Base-by-base conservation (phyloP, 2,113 vertebrate species). In the Noturus placidus region DNA sequence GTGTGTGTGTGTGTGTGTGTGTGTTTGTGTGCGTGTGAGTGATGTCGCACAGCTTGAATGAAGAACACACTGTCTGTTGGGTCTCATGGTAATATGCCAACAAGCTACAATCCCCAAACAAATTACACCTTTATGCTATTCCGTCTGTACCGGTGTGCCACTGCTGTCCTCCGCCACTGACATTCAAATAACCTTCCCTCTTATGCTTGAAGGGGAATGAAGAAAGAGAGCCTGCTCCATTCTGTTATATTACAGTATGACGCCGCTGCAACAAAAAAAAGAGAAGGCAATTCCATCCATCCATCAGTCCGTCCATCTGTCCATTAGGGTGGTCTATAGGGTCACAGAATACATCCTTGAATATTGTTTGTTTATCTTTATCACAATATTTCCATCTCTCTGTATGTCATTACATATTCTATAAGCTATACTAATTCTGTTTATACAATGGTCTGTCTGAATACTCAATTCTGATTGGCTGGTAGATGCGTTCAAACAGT, bases 121-220 rank as follows among this genome's bases (percentile, higher is more conserved):
- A 93, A 93, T 92, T 89, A 91, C 92, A 92, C 92, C 92, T 94
- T 92, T 92, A 91, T 93, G 89, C 92, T 89, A 82, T 89, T 92
- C 91, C 67, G 82, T 89, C 89, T 89, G 91, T 90, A 91, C 90
- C 30, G 91, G 72, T 87, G n/a, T 89, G 87, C 79, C 91, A 78
- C 86, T 80, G 87, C 89, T 92, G 89, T 94, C 93, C 91, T 95
- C 92, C 93, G 88, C 91, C n/a, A 56, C 91, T 94, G 94, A 95
- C 94, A 95, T 95, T 95, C 93, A 94, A 91, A 93, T 93, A 94
- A 93, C 94, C 93, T 95, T 94, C 93, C 83, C 91, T 92, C 90
- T 92, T 88, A 91, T 90, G 91, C 89, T 91, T 92, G 90, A 91
- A 92, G 91, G 91, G 88, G 90, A 94, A 93, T 91, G 20, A 93